Percentiles rank a stretch among this genome's conserved stretches.
Conservation (phyloP, 2,888 invertebrate genomes). For the Monochamus alternatus region DNA sequence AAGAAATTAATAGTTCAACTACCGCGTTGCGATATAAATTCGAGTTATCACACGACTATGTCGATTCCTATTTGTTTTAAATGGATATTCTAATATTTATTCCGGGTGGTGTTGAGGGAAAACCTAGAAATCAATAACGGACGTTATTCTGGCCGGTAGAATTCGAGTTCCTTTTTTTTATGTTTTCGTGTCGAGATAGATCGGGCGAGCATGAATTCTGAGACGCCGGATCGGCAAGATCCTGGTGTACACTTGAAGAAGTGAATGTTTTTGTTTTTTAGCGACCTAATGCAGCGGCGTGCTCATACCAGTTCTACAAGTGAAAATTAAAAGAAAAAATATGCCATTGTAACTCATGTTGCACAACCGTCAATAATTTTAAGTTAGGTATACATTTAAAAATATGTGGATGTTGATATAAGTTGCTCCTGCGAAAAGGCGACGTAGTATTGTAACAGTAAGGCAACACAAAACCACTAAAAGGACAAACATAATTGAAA, state of each 20-base stretch:
- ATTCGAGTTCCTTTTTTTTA: conserved; percentile 4
- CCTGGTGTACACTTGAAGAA: conserved; percentile 41
- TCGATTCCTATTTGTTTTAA: conserved; percentile 29
- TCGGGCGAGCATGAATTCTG: conserved; percentile 25
- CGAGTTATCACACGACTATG: conserved; percentile 28
- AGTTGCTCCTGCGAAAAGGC: no score
- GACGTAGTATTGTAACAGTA: no score
- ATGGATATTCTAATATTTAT: conserved; percentile 30
- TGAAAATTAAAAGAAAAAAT: no score
- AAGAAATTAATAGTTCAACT: conserved; percentile 33
- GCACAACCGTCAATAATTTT: no score
- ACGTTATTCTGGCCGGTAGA: background rate
- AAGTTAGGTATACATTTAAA: no score
- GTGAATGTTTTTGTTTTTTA: conserved; percentile 42
- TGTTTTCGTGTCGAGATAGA: conserved; percentile 28
- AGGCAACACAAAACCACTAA: no score
- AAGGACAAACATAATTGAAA: no score
- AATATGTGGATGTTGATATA: no score
- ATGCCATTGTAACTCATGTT: no score
- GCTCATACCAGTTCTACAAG: background rate
- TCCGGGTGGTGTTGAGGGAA: background rate
- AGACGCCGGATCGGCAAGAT: conserved; percentile 41
- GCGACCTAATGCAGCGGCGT: conserved; percentile 12
- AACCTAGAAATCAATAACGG: conserved; percentile 23
- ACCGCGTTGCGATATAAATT: conserved; percentile 27